These are phyloP conservation scores for Oryzias javanicus DNA, from an alignment of 2,113 vertebrate species.

Conservation along the genomic window DNA sequence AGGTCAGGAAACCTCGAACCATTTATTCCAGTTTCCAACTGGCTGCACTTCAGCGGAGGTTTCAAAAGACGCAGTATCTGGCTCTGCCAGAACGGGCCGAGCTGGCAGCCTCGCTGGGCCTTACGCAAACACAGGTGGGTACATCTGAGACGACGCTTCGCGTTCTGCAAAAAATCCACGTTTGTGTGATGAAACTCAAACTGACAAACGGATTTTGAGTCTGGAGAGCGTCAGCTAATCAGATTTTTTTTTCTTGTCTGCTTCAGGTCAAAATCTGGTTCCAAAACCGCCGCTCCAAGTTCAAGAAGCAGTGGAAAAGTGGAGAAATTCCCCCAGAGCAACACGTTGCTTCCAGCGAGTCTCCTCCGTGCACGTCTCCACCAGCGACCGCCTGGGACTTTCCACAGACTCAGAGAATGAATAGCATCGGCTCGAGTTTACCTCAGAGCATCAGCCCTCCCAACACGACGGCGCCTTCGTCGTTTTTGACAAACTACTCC, in stretches of 20 bases:
- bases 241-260: constrained; percentile 34
- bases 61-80: constrained; percentile 98
- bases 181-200: background rate
- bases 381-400: constrained; percentile 89
- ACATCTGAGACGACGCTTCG: constrained; percentile 3
- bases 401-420: constrained; percentile 83
- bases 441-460: constrained; percentile 80
- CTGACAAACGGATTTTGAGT: background rate
- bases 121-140: constrained; percentile 95
- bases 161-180: constrained; percentile 13
- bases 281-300: constrained; percentile 93
- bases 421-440: constrained; percentile 74
- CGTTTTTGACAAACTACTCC: constrained; percentile 89
- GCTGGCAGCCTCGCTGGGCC: constrained; percentile 93
- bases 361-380: constrained; percentile 86
- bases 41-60: constrained; percentile 92
- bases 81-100: constrained; percentile 95
- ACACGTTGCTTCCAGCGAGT: constrained; percentile 82
- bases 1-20: constrained; percentile 95
- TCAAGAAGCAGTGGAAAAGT: constrained; percentile 98
- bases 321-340: constrained; percentile 91
- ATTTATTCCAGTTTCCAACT: constrained; percentile 99
- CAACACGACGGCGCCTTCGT: constrained; percentile 76
- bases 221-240: background rate
- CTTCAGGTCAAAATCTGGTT: constrained; percentile 95